These are phyloP conservation scores for Rosalia funebris DNA, from an alignment of 2,888 invertebrate genomes.

Conservation along the genomic window DNA sequence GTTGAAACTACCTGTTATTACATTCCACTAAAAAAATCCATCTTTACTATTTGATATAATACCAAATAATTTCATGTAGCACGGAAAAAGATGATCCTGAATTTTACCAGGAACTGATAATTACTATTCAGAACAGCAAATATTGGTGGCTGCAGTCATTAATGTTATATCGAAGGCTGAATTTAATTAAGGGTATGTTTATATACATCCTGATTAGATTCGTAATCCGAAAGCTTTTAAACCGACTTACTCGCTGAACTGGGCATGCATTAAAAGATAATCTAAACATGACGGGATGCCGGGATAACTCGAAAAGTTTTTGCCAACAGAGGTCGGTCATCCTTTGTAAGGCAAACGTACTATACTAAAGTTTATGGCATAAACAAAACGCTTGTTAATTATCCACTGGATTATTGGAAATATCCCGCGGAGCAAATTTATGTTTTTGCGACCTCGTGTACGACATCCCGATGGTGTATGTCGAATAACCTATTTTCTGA, in stretches of 20 bases:
- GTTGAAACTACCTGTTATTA: no score
- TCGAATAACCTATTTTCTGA: not conserved
- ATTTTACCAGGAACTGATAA: no score
- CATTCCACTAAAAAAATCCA: no score
- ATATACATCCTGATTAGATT: constrained; percentile 7
- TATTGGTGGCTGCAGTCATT: no score
- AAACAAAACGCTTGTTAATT: constrained; percentile 11
- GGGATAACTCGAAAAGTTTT: constrained; percentile 1
- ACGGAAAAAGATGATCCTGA: no score
- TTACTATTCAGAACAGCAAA: no score
- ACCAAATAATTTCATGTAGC: no score
- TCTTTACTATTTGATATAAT: no score
- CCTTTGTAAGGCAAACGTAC: constrained; percentile 1
- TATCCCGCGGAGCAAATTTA: not conserved
- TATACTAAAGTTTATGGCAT: not conserved
- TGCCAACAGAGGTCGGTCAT: constrained; percentile 12
- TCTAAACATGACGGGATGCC: constrained; percentile 20
- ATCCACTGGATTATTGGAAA: not conserved
- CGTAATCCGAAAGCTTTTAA: constrained; percentile 21
- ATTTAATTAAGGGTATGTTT: constrained; percentile 15
- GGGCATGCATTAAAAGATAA: constrained; percentile 23
- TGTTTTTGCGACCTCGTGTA: not conserved
- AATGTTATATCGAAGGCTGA: constrained; percentile 2
- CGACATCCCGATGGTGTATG: not conserved
- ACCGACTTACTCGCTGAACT: constrained; percentile 3